Conservation (phyloP, 2,888 invertebrate genomes). For the Creontiades dilutus region DNA sequence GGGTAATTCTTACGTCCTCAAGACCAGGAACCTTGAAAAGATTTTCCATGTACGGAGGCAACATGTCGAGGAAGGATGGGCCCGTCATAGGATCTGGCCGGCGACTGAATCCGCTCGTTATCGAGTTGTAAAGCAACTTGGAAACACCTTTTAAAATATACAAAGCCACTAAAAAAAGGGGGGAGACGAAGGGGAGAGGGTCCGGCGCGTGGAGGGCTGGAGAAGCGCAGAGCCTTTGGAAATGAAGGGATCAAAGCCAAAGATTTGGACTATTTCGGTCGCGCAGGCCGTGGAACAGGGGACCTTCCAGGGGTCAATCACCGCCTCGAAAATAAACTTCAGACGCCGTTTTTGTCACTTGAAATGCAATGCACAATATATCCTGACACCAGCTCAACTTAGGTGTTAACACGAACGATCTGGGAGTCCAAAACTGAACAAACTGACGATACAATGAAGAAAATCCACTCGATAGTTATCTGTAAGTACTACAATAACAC, state of each 20-base stretch:
- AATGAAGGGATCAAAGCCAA: conserved; percentile 55
- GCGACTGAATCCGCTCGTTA: neutral
- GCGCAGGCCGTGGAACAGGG: neutral
- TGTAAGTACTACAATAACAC: no score
- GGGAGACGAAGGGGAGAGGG: neutral
- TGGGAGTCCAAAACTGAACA: no score
- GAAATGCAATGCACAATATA: neutral
- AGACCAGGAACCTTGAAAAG: conserved; percentile 69
- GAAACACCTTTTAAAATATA: conserved; percentile 39
- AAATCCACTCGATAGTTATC: no score
- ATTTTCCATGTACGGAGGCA: conserved; percentile 61
- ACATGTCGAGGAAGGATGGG: conserved; percentile 44
- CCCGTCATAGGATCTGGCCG: neutral
- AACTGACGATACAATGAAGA: no score
- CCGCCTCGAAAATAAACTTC: conserved; percentile 53
- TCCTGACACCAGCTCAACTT: neutral
- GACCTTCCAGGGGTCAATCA: conserved; percentile 47
- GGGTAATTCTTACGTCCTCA: conserved; percentile 64
- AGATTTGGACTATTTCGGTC: conserved; percentile 40
- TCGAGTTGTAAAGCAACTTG: neutral
- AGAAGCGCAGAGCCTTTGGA: conserved; percentile 44
- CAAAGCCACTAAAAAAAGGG: neutral
- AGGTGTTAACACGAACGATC: neutral
- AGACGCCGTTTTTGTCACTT: neutral
- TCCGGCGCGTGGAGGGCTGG: conserved; percentile 31